phyloP scores from a whole-genome alignment of 2,113 vertebrate genomes.

The Heteronetta atricapilla region DNA sequence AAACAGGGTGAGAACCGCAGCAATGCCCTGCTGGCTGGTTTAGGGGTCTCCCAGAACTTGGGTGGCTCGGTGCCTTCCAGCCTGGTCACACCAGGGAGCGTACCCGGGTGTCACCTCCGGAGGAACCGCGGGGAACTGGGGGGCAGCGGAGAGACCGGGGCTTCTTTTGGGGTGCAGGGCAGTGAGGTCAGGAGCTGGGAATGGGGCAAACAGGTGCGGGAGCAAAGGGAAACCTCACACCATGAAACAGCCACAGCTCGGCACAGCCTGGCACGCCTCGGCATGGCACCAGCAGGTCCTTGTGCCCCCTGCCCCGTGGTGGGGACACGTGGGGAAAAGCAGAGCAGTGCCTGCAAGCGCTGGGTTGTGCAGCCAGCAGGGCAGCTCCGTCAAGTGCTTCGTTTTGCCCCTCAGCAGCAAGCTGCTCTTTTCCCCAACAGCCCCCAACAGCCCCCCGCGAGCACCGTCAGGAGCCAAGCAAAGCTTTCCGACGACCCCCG shows the following conservation, averaged over 20 bases:
- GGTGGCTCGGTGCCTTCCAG: background rate
- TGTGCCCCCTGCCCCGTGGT: background rate
- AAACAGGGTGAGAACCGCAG: constrained; percentile 51
- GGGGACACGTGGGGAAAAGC: background rate
- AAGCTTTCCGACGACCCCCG: background rate
- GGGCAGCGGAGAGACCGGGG: background rate
- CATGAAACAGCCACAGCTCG: no score
- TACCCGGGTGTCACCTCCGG: background rate
- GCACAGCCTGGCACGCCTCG: no score
- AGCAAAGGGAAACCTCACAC: no score
- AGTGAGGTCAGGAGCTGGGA: no score
- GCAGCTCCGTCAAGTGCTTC: no score
- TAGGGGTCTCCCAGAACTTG: constrained; percentile 5
- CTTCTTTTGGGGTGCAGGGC: no score
- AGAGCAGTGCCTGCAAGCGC: background rate
- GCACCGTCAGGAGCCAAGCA: background rate
- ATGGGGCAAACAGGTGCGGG: no score
- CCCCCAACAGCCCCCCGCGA: background rate
- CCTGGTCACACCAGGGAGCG: background rate
- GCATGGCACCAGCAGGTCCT: no score
- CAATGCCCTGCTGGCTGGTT: constrained; percentile 40
- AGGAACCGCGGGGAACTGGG: background rate
- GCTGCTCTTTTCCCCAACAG: no score
- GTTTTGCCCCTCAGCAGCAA: no score
- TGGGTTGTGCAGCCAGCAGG: no score